phyloP scores from a whole-genome alignment of 2,888 invertebrate species.

The Drepana falcataria region DNA sequence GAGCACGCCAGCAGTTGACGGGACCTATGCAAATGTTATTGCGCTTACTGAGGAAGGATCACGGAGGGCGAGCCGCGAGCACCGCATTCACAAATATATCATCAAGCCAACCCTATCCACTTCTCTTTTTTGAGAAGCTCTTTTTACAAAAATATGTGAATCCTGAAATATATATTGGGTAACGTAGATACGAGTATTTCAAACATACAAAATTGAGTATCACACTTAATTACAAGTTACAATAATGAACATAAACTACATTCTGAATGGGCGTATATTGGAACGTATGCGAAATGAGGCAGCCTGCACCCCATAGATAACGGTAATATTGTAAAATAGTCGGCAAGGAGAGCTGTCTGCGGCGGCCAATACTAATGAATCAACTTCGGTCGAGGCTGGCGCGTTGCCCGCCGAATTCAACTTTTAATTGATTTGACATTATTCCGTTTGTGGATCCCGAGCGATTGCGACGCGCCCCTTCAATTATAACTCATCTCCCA shows the following conservation, averaged over 20 bases:
- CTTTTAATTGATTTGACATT: constrained; percentile 76
- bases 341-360: constrained; percentile 19
- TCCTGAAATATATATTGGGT: no score
- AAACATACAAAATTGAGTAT: not conserved
- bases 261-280: constrained; percentile 34
- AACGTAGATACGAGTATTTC: no score
- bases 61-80: constrained; percentile 22
- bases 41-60: constrained; percentile 52
- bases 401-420: constrained; percentile 61
- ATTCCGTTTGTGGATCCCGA: constrained; percentile 67
- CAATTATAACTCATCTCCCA: constrained; percentile 69
- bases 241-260: constrained; percentile 29
- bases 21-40: constrained; percentile 71
- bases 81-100: constrained; percentile 7
- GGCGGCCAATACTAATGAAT: constrained; percentile 62
- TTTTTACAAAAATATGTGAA: no score
- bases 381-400: constrained; percentile 56
- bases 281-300: constrained; percentile 32
- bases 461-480: constrained; percentile 59
- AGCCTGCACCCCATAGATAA: constrained; percentile 44
- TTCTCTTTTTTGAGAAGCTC: constrained; percentile 3
- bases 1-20: constrained; percentile 58
- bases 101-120: not conserved
- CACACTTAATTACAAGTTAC: constrained; percentile 7
- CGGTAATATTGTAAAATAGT: constrained; percentile 39